Evolutionary conservation across 92 coral and sea anemone species (phyloP), one percentile per base, ranked within the genome.

Genomic region (Porites evermanni): DNA sequence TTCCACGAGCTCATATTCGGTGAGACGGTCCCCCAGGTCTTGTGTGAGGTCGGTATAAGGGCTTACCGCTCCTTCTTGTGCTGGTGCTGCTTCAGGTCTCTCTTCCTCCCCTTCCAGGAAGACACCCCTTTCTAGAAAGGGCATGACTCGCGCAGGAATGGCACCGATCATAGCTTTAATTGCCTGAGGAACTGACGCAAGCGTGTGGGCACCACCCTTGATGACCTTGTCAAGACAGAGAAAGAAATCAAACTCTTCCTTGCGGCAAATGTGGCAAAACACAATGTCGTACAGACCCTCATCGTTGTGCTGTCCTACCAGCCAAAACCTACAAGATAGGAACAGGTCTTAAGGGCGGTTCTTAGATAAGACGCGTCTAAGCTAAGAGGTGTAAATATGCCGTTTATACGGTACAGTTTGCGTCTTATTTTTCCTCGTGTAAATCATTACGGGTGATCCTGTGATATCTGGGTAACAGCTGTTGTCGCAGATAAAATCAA

Each of bases 1-100:
- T 23, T 88, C 91, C 0, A 88, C 68, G 70, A 81, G 32, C 77
- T 88, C 91, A 64, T 88, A 81, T 58, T 81, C 91, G 5, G 91
- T 59, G 64, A 88, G 64, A 51, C 91, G 91, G 72, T 87, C 87
- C 0, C 91, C 91, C 1, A 87, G 82, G 81, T 81, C 53, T 77
- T 88, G 91, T 2, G 82, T 26, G 67, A 88, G 87, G 50, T 81
- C 82, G 11, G 77, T 81, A 29, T 79, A 16, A 1, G 85, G 65
- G 29, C 56, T 65, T n/a, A 38, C 47, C 47, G 47, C 47, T 4
- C 26, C 58, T 18, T 14, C n/a, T 2, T 29, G 50, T 70, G 2
- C 68, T 26, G 29, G 21, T 3, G 51, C 16, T 14, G 0, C 2
- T 6, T 13, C 21, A 32, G 26, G 68, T 14, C 8, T 56, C 1